Evolutionary conservation across 1,140 invertebrate genomes (phyloP).

Genomic region (Steinernema feltiae): DNA sequence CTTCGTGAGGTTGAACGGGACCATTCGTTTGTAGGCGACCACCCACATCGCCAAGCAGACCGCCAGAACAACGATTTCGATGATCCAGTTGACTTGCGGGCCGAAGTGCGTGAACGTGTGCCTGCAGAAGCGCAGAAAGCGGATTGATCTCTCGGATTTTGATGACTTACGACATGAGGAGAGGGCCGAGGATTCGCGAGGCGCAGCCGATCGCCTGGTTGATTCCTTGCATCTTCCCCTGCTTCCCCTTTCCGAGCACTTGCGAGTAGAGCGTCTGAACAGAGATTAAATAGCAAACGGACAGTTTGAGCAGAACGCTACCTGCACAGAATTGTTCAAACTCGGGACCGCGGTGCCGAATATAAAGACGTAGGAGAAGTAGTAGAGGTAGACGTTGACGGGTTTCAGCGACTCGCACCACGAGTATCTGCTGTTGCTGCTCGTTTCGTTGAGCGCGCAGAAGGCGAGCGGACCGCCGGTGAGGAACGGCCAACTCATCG

Average conservation of each 20-base stretch:
- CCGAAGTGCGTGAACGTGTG: slow-evolving; percentile 36
- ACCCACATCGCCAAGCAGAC: slow-evolving; percentile 37
- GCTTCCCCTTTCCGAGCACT: slow-evolving; percentile 37
- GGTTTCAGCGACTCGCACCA: slow-evolving; percentile 41
- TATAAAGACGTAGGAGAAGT: slow-evolving; percentile 37
- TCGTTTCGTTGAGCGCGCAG: background rate
- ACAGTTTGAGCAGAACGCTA: too few species aligned
- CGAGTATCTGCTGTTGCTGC: slow-evolving; percentile 25
- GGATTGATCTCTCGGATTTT: too few species aligned
- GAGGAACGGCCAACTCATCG: slow-evolving; percentile 43
- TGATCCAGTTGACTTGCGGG: slow-evolving; percentile 33
- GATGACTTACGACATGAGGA: slow-evolving; percentile 45
- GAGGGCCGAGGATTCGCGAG: slow-evolving; percentile 40
- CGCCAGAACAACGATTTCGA: slow-evolving; percentile 31
- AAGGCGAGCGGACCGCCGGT: slow-evolving; percentile 22
- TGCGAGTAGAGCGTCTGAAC: slow-evolving; percentile 43
- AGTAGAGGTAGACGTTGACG: slow-evolving; percentile 42
- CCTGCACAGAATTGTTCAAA: slow-evolving; percentile 47
- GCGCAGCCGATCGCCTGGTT: slow-evolving; percentile 43
- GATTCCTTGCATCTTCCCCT: slow-evolving; percentile 45
- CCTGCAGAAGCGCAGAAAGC: background rate
- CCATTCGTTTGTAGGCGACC: slow-evolving; percentile 23
- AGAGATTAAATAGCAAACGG: too few species aligned
- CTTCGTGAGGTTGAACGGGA: background rate
- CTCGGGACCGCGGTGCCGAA: slow-evolving; percentile 38